These are phyloP conservation scores for Petrocephalus sullivani DNA, from an alignment of 2,797 vertebrate genomes.

Conservation along the genomic window DNA sequence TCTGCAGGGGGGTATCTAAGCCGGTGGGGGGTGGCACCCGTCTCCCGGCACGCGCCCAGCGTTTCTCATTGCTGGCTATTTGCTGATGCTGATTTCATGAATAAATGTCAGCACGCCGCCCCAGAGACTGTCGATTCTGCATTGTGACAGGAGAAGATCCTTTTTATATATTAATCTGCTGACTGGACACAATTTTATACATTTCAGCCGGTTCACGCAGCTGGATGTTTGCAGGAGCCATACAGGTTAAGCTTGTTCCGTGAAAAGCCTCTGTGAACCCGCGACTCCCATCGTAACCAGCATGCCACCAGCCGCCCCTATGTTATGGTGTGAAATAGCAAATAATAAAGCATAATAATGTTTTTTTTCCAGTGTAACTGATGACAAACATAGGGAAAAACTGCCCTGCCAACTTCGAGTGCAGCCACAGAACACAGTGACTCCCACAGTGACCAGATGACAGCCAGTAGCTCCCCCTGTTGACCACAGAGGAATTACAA, in stretches of 20 bases:
- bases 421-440: not conserved
- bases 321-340: not conserved
- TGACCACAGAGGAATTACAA: constrained; percentile 72
- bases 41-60: not conserved
- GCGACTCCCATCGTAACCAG: not conserved
- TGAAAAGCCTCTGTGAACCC: not conserved
- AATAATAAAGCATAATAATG: not conserved
- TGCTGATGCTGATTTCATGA: not conserved
- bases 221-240: not conserved
- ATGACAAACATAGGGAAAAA: not conserved
- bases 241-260: not conserved
- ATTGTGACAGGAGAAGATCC: constrained; percentile 11
- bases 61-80: not conserved
- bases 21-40: not conserved
- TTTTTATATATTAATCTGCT: constrained; percentile 14
- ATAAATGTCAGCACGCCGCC: not conserved
- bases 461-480: constrained; percentile 91
- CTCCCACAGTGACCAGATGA: constrained; percentile 65
- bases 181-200: not conserved
- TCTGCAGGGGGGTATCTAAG: not conserved
- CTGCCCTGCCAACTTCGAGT: not conserved
- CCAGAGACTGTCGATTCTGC: constrained; percentile 7
- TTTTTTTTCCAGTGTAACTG: not conserved
- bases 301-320: not conserved
- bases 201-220: not conserved